Conservation (phyloP, 2,113 vertebrate genomes). For the Cepphus grylle region DNA sequence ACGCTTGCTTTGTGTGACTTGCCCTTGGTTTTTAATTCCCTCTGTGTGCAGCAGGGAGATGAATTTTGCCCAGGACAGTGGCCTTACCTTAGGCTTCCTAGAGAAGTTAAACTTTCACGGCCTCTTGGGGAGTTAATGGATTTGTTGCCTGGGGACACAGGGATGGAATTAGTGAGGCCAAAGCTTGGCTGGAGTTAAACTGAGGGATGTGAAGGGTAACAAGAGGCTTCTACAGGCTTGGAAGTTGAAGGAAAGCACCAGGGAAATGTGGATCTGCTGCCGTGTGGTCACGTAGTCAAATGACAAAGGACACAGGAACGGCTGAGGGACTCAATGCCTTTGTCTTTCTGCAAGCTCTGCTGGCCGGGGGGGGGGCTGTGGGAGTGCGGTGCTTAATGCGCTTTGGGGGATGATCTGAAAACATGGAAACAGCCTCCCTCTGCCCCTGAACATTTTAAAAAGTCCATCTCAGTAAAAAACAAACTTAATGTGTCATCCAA, state of each 20-base stretch:
- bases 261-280: background rate
- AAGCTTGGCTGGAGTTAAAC: background rate
- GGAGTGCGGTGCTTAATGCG: background rate
- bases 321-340: background rate
- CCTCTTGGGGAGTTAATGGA: background rate
- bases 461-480: background rate
- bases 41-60: background rate
- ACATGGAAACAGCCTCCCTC: background rate
- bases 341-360: background rate
- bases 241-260: background rate
- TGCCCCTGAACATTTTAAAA: background rate
- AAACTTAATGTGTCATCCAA: fast-evolving
- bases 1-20: background rate
- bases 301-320: background rate
- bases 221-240: background rate
- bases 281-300: background rate
- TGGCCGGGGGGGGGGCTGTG: background rate
- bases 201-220: background rate
- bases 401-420: background rate
- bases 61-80: background rate
- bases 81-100: background rate
- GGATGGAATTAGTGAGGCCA: background rate
- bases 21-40: background rate
- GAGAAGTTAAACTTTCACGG: background rate
- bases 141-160: background rate